Evolutionary conservation across 1,140 invertebrate genomes (phyloP).

Genomic region (Leptinotarsa defecta): DNA sequence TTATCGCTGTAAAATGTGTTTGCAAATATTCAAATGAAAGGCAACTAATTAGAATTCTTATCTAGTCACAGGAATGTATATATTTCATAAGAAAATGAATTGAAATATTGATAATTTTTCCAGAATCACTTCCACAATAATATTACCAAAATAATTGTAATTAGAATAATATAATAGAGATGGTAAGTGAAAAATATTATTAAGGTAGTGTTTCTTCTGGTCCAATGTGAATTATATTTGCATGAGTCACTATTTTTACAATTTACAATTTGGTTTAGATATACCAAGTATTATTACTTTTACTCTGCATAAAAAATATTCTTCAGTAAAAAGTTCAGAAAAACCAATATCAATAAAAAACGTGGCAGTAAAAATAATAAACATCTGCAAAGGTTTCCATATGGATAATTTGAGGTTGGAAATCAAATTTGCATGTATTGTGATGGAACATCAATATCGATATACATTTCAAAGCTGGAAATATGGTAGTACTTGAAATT

Average conservation of each 20-base stretch:
- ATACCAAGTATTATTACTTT: too few species aligned
- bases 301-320: too few species aligned
- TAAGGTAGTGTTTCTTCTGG: too few species aligned
- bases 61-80: not conserved
- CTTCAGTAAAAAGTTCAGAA: too few species aligned
- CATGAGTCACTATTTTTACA: too few species aligned
- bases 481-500: not conserved
- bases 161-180: too few species aligned
- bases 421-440: not conserved
- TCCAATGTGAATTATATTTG: too few species aligned
- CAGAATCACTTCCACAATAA: not conserved
- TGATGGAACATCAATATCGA: not conserved
- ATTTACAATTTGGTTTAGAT: too few species aligned
- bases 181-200: too few species aligned
- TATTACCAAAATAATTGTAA: too few species aligned
- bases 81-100: not conserved
- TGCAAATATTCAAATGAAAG: not conserved
- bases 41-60: not conserved
- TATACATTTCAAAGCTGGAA: not conserved
- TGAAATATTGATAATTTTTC: not conserved
- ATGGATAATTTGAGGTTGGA: constrained; percentile 5
- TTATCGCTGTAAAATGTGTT: not conserved
- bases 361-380: too few species aligned
- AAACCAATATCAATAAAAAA: too few species aligned
- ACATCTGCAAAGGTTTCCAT: not conserved